These are phyloP conservation scores for Acrobasis suavella DNA, from an alignment of 2,888 invertebrate species.

Conservation along the genomic window DNA sequence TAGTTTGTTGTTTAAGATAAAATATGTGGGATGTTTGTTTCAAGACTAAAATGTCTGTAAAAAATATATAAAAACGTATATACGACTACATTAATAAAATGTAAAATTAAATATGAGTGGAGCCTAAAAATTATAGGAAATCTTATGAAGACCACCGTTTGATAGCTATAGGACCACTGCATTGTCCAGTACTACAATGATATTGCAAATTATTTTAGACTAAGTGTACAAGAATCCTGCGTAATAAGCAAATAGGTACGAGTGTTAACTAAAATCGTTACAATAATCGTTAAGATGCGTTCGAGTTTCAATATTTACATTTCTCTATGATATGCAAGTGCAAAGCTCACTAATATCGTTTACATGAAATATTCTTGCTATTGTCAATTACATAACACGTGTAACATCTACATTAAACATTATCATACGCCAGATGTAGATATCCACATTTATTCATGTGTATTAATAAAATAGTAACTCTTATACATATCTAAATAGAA, in stretches of 20 bases:
- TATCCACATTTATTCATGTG: constrained; percentile 45
- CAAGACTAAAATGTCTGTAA: background rate
- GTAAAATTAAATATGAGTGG: constrained; percentile 19
- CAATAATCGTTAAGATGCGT: constrained; percentile 45
- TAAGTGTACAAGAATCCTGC: background rate
- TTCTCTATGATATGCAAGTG: constrained; percentile 80
- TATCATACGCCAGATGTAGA: constrained; percentile 50
- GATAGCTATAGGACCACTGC: background rate
- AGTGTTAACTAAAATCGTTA: constrained; percentile 25
- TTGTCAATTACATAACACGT: constrained; percentile 56
- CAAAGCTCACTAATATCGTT: constrained; percentile 80
- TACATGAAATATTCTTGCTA: constrained; percentile 54
- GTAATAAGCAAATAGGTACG: constrained; percentile 21
- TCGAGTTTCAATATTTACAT: constrained; percentile 69
- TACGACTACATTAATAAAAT: constrained; percentile 20
- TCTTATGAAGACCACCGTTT: constrained; percentile 6
- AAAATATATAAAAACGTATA: constrained; percentile 28
- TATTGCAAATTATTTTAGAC: background rate
- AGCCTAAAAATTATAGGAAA: background rate
- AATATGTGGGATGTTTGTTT: constrained; percentile 33
- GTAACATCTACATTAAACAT: constrained; percentile 64
- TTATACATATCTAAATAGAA: constrained; percentile 63
- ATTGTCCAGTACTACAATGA: background rate
- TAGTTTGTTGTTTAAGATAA: constrained; percentile 41
- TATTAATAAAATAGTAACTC: constrained; percentile 58